These are phyloP conservation scores for Sinhomidia bicolor DNA, from an alignment of 2,888 invertebrate species.

Conservation along the genomic window DNA sequence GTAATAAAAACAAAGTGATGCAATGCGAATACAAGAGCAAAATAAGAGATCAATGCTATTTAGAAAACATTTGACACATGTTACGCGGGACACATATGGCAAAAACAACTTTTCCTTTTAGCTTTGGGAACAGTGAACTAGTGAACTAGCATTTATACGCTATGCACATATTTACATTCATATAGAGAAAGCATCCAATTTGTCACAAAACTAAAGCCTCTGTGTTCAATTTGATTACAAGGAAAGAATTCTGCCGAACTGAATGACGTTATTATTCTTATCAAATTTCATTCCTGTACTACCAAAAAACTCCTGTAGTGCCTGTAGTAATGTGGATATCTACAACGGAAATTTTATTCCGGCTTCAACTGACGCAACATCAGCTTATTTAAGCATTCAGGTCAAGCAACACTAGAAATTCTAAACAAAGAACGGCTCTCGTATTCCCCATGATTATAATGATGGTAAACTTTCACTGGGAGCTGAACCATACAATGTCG, in stretches of 20 bases:
- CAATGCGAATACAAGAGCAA: background rate
- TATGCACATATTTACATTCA: background rate
- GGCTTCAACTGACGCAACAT: background rate
- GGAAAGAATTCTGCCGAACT: background rate
- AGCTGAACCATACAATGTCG: background rate
- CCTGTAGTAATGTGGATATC: background rate
- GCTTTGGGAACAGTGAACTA: no score
- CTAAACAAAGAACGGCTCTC: background rate
- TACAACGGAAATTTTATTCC: background rate
- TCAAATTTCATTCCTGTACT: constrained; percentile 22
- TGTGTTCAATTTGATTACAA: constrained; percentile 8
- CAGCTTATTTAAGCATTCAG: constrained; percentile 3
- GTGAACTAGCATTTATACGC: background rate
- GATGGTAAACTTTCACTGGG: no score
- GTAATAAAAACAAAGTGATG: background rate
- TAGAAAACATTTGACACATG: background rate
- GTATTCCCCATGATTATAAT: no score
- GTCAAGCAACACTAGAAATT: background rate
- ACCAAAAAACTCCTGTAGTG: background rate
- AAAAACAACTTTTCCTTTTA: background rate
- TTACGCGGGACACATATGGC: constrained; percentile 18
- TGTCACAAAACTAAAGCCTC: constrained; percentile 3
- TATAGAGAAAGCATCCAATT: background rate
- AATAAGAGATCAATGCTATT: background rate
- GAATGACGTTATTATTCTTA: constrained; percentile 32